Conservation (phyloP, 2,888 invertebrate genomes). For the Argyresthia goedartella region DNA sequence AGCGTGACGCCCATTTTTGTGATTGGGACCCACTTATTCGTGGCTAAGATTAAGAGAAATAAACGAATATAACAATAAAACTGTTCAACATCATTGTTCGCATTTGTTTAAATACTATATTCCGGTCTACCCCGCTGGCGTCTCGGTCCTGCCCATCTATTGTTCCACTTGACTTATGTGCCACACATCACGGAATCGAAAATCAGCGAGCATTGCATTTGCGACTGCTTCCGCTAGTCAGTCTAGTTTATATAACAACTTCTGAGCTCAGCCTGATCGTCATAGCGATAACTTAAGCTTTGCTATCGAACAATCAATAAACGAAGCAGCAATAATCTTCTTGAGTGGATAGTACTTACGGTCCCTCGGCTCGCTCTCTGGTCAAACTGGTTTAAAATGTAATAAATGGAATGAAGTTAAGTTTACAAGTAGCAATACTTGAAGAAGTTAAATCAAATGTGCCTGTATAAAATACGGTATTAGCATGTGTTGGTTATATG, state of each 20-base stretch:
- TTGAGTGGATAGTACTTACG: background rate
- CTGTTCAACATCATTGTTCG: constrained; percentile 1
- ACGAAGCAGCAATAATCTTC: background rate
- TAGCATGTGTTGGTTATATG: too few relatives aligned
- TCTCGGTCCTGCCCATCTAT: constrained; percentile 46
- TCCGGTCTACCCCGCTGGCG: constrained; percentile 7
- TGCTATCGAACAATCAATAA: too few relatives aligned
- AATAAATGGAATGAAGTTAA: constrained; percentile 12
- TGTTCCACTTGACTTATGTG: constrained; percentile 50
- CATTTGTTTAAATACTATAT: background rate
- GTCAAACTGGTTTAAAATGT: constrained; percentile 30
- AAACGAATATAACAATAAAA: too few relatives aligned
- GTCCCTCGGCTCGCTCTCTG: constrained; percentile 8
- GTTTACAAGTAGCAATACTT: too few relatives aligned
- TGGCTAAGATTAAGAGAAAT: too few relatives aligned
- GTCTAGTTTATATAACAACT: background rate
- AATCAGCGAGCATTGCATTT: constrained; percentile 41
- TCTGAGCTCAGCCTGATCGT: too few relatives aligned
- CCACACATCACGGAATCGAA: constrained; percentile 27
- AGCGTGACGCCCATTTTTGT: too few relatives aligned
- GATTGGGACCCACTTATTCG: too few relatives aligned
- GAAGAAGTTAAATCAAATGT: too few relatives aligned
- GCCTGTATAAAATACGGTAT: too few relatives aligned
- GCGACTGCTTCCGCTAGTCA: constrained; percentile 20
- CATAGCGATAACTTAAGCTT: too few relatives aligned